Evolutionary conservation across 2,888 invertebrate genomes (phyloP).

Genomic region (Agriopis marginaria): DNA sequence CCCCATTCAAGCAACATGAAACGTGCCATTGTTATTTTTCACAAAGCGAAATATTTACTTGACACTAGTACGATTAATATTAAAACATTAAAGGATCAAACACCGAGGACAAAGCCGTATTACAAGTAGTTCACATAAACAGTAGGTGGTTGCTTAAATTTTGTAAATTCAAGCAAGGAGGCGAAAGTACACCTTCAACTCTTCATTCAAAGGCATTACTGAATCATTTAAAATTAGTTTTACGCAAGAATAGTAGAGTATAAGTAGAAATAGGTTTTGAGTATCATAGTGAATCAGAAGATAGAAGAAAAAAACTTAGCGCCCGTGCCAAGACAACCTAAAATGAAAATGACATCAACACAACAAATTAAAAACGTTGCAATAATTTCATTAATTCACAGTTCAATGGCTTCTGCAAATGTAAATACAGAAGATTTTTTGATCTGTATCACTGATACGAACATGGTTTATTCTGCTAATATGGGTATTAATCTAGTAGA

Average conservation of each 20-base stretch:
- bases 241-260: conserved; percentile 2
- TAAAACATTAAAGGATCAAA: conserved; percentile 21
- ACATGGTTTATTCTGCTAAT: background rate
- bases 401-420: conserved; percentile 8
- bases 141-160: too few relatives aligned
- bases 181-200: background rate
- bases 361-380: conserved; percentile 7
- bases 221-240: background rate
- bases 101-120: conserved; percentile 7
- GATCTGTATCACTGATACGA: background rate
- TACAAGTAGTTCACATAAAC: too few relatives aligned
- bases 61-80: conserved; percentile 13
- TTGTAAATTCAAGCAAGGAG: too few relatives aligned
- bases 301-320: conserved; percentile 8
- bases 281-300: conserved; percentile 13
- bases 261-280: background rate
- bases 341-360: conserved; percentile 4
- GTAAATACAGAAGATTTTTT: background rate
- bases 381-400: conserved; percentile 7
- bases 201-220: background rate
- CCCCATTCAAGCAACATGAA: conserved; percentile 49
- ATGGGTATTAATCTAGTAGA: background rate
- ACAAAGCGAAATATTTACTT: conserved; percentile 21
- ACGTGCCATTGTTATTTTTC: conserved; percentile 25
- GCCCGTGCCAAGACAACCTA: conserved; percentile 7